These are phyloP conservation scores for Enoplosus armatus DNA, from an alignment of 2,797 vertebrate genomes.

Conservation along the genomic window DNA sequence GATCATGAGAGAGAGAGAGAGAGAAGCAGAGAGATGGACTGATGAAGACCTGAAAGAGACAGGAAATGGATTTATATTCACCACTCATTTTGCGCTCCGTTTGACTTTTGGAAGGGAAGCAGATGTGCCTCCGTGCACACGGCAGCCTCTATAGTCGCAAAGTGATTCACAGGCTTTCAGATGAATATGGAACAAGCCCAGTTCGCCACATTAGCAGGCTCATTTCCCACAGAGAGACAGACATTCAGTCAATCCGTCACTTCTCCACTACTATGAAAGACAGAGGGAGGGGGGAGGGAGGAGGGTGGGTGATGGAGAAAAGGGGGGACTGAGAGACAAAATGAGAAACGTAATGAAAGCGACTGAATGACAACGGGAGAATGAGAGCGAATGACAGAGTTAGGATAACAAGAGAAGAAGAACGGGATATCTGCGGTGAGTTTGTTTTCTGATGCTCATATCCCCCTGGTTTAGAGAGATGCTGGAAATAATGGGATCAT, in stretches of 20 bases:
- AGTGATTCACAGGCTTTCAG: slow-evolving; percentile 67
- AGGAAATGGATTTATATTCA: slow-evolving; percentile 75
- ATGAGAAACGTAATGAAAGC: slow-evolving; percentile 47
- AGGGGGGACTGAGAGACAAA: slow-evolving; percentile 20
- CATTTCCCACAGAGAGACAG: slow-evolving; percentile 75
- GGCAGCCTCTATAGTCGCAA: slow-evolving; percentile 45
- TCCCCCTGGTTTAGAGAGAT: slow-evolving; percentile 32
- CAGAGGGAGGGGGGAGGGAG: neutral
- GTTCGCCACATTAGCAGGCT: slow-evolving; percentile 79
- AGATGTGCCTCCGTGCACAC: slow-evolving; percentile 64
- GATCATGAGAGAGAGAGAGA: slow-evolving; percentile 47
- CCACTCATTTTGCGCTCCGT: slow-evolving; percentile 69
- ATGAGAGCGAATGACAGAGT: slow-evolving; percentile 28
- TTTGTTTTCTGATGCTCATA: slow-evolving; percentile 42
- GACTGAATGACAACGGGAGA: slow-evolving; percentile 32
- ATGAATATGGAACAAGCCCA: slow-evolving; percentile 81
- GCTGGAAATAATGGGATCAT: slow-evolving; percentile 55
- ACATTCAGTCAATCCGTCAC: slow-evolving; percentile 73
- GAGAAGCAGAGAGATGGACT: slow-evolving; percentile 59
- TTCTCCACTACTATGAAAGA: slow-evolving; percentile 53
- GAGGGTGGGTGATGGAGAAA: neutral
- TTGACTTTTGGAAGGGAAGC: slow-evolving; percentile 71
- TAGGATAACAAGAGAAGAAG: slow-evolving; percentile 29
- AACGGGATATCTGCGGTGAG: slow-evolving; percentile 17
- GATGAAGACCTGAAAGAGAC: slow-evolving; percentile 76